phyloP scores from a whole-genome alignment of 1,140 invertebrate species.

The Diabrotica undecimpunctata region DNA sequence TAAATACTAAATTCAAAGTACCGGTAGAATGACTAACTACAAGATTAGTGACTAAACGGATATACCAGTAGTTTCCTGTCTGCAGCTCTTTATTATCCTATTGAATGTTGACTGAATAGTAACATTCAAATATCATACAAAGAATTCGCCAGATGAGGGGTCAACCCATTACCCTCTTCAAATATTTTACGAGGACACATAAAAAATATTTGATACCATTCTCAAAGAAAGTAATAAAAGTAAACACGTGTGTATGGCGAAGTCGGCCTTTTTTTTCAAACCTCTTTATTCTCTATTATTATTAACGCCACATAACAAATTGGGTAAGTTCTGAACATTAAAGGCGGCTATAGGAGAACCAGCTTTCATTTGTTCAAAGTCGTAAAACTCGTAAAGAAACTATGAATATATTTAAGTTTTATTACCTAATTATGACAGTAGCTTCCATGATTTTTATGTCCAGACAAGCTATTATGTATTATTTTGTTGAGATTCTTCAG shows the following conservation, averaged over 20 bases:
- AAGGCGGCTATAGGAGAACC: conserved; percentile 16
- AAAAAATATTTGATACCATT: conserved; percentile 16
- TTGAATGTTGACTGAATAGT: too few relatives aligned
- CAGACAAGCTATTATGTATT: conserved; percentile 20
- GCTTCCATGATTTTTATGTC: conserved; percentile 22
- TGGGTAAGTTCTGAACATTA: conserved; percentile 17
- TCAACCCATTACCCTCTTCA: conserved; percentile 17
- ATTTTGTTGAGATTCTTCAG: conserved; percentile 14
- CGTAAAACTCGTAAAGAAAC: conserved; percentile 20
- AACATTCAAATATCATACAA: too few relatives aligned
- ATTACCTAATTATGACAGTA: conserved; percentile 22
- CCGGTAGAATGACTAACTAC: too few relatives aligned
- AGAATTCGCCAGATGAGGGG: neutral
- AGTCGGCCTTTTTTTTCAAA: conserved; percentile 14
- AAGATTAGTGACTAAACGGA: too few relatives aligned
- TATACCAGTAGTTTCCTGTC: too few relatives aligned
- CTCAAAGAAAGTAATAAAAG: conserved; percentile 22
- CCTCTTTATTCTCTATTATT: conserved; percentile 12
- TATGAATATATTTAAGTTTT: conserved; percentile 24
- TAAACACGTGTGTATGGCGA: conserved; percentile 18
- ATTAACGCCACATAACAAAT: conserved; percentile 23
- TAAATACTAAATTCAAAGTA: too few relatives aligned
- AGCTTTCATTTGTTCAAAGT: conserved; percentile 19
- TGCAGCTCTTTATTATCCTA: too few relatives aligned
- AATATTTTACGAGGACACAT: conserved; percentile 12